Evolutionary conservation across 2,888 invertebrate genomes (phyloP).

Genomic region (Melieria crassipennis): DNA sequence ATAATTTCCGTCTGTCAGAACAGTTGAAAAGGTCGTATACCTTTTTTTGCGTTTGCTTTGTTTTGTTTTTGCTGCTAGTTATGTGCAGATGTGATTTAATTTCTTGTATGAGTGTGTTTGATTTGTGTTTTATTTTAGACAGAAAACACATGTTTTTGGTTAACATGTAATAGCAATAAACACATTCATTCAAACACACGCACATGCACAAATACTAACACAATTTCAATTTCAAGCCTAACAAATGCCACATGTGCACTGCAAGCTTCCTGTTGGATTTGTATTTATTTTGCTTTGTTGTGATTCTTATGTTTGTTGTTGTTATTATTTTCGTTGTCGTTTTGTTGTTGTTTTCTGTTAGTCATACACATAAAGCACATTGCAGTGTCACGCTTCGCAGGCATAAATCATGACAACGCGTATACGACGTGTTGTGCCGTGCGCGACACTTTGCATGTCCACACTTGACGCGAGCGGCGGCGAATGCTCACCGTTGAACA

Average conservation of each 20-base stretch:
- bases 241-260: no score
- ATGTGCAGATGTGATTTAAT: neutral
- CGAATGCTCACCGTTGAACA: no score
- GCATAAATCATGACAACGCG: constrained; percentile 18
- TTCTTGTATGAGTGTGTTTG: neutral
- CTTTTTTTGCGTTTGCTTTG: no score
- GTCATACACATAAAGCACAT: constrained; percentile 19
- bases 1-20: no score
- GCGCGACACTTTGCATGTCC: no score
- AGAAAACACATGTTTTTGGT: neutral
- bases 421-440: constrained; percentile 10
- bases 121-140: neutral
- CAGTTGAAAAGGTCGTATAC: no score
- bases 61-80: no score
- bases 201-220: neutral
- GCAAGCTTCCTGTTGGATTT: no score
- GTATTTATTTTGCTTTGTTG: no score
- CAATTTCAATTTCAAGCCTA: no score
- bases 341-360: neutral
- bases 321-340: constrained; percentile 2
- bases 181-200: constrained; percentile 1
- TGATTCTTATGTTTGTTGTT: neutral
- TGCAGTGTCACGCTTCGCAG: constrained; percentile 15
- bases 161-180: neutral
- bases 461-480: no score